Base-by-base conservation (phyloP, 2,113 vertebrate species). In the Chaenogobius annularis region DNA sequence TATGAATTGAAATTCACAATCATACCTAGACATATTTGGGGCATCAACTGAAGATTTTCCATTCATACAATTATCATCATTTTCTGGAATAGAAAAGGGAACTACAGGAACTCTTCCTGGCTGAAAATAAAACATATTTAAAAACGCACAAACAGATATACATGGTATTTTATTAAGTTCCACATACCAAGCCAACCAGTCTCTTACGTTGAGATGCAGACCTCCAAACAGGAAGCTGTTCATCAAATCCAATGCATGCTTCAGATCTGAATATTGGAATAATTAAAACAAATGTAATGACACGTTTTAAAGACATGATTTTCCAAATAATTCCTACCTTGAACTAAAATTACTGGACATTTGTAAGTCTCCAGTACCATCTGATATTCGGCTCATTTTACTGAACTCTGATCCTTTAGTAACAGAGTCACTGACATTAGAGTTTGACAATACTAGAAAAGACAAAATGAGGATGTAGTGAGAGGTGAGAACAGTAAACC, bases 81-180 rank as follows among this genome's bases (percentile, higher is more conserved):
- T 88, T 79, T 93, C 92, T 72, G 86, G 90, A 76, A 94, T 93
- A 17, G 91, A 89, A 63, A 90, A 87, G 43, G 90, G 89, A 7
- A 91, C 56, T 20, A 90, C 50, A 7, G 92, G 91, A 75, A 92
- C 78, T 83, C 92, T 90, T 15, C 82, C 81, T 54, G 88, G 88
- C 92, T 94, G 73, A 0, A 77, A 76, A 14, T 19, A 5, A 72
- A 65, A 48, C 74, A 75, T 1, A 8, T 12, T 23, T 66, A 46
- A 47, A 46, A 47, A 46, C 8, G 20, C 9, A 63, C 35, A 40
- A 37, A 40, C 2, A n/a, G 14, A 37, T 35, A 62, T 17, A 5
- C 26, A 37, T 35, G 7, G 26, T 62, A 63, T 63, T 43, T 63
- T 47, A 6, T 23, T 15, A 46, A 46, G 0, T 10, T 66, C 48